phyloP scores from a whole-genome alignment of 2,113 vertebrate genomes.

The Tursiops truncatus region DNA sequence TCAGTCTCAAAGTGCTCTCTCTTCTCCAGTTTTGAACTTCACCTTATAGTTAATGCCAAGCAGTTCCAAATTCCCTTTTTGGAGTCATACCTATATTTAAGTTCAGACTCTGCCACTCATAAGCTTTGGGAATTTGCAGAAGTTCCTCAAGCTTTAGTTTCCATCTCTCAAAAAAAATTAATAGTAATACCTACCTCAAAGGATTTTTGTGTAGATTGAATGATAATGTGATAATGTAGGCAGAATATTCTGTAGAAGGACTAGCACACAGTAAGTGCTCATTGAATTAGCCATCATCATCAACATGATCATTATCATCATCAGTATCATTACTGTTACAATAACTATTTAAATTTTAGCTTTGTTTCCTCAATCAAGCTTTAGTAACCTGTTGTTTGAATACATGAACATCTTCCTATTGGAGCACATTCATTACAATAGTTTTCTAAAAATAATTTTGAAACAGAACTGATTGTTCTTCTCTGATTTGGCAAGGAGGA shows the following conservation, averaged over 20 bases:
- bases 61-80: constrained; percentile 6
- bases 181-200: neutral
- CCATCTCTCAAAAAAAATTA: neutral
- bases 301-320: neutral
- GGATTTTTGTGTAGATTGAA: neutral
- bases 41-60: neutral
- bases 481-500: neutral
- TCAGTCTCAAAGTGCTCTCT: neutral
- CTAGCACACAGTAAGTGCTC: neutral
- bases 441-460: neutral
- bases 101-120: neutral
- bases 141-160: neutral
- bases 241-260: neutral
- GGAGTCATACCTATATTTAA: neutral
- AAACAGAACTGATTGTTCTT: neutral
- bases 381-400: constrained; percentile 1
- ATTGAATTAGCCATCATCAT: neutral
- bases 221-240: neutral
- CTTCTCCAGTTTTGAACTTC: neutral
- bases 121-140: neutral
- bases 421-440: neutral
- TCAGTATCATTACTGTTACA: neutral
- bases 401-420: neutral
- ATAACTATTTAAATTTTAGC: neutral
- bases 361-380: neutral